A percentile compares a stretch with the other conserved stretches of the same genome.
These are phyloP conservation scores for Drosophila tropicalis DNA, from an alignment of 1,140 invertebrate species.

Conservation along the genomic window DNA sequence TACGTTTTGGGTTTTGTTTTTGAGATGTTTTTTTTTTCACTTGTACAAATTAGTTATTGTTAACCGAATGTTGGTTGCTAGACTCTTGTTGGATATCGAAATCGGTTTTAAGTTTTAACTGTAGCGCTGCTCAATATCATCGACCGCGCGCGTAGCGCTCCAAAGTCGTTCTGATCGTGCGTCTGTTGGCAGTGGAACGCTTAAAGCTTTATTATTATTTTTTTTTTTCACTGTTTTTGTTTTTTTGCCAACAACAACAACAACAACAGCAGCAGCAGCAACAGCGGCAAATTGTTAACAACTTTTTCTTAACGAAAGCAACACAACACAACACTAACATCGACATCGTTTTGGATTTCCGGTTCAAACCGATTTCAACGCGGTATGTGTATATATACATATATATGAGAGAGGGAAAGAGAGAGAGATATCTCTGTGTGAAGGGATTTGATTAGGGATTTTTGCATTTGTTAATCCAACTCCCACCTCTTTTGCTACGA, in stretches of 20 bases:
- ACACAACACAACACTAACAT: slow-evolving; percentile 31
- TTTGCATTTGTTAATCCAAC: slow-evolving; percentile 28
- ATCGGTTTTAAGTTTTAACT: slow-evolving; percentile 7
- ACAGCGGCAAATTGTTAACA: slow-evolving; percentile 59
- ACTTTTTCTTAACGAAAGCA: slow-evolving; percentile 74
- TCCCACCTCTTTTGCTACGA: slow-evolving; percentile 37
- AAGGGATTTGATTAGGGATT: slow-evolving; percentile 33
- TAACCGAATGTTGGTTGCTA: not conserved
- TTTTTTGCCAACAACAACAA: slow-evolving; percentile 39
- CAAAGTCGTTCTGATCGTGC: slow-evolving; percentile 78
- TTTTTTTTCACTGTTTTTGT: slow-evolving; percentile 38
- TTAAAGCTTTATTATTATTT: slow-evolving; percentile 67
- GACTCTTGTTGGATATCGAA: not conserved
- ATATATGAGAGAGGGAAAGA: slow-evolving; percentile 5
- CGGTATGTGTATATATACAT: not conserved
- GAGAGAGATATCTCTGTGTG: slow-evolving; percentile 14
- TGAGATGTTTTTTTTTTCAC: not conserved
- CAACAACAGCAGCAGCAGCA: slow-evolving; percentile 24
- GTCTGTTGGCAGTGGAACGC: slow-evolving; percentile 50
- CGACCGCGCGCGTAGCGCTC: slow-evolving; percentile 75
- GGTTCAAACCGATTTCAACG: slow-evolving; percentile 63
- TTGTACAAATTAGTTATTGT: not conserved
- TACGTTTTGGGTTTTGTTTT: not conserved
- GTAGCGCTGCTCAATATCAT: slow-evolving; percentile 12
- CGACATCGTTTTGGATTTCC: slow-evolving; percentile 51